A percentile compares a stretch with the other conserved stretches of the same genome.
Conservation (phyloP, 2,888 invertebrate species). For the Melipona bicolor region DNA sequence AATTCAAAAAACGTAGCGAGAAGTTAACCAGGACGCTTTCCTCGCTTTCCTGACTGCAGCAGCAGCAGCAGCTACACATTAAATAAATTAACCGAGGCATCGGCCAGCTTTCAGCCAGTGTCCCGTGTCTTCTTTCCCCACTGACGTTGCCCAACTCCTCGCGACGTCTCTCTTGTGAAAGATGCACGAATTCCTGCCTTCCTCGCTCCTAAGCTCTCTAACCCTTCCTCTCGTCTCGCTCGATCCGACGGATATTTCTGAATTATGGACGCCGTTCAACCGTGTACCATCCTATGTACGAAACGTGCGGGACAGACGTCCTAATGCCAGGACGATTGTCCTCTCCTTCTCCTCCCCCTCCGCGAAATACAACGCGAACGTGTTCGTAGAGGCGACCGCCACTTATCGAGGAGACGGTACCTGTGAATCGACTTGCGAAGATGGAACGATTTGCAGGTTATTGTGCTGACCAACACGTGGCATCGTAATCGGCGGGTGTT, state of each 20-base stretch:
- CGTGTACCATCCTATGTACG: slow-evolving; percentile 23
- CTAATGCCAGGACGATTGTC: slow-evolving; percentile 43
- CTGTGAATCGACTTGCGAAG: slow-evolving; percentile 5
- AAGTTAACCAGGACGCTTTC: not conserved
- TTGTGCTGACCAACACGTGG: not conserved
- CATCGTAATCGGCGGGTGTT: not conserved
- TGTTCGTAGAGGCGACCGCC: not conserved
- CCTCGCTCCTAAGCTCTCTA: slow-evolving; percentile 39
- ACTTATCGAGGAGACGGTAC: slow-evolving; percentile 11
- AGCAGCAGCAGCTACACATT: not conserved
- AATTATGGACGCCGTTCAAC: slow-evolving; percentile 61
- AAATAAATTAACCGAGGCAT: slow-evolving; percentile 45
- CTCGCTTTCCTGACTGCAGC: not conserved
- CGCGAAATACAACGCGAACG: slow-evolving; percentile 31
- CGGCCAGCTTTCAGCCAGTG: slow-evolving; percentile 19
- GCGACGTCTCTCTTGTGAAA: slow-evolving; percentile 51
- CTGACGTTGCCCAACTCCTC: slow-evolving; percentile 40
- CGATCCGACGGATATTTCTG: slow-evolving; percentile 59
- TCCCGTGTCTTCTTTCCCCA: slow-evolving; percentile 23
- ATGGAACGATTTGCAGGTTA: not conserved
- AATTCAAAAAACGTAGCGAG: not conserved
- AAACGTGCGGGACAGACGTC: slow-evolving; percentile 25
- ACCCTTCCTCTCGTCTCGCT: slow-evolving; percentile 30
- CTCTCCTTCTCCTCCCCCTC: not conserved
- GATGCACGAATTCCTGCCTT: slow-evolving; percentile 51